A percentile compares a stretch with the other conserved stretches of the same genome.
Conservation (phyloP, 2,113 vertebrate species). For the Riparia riparia region DNA sequence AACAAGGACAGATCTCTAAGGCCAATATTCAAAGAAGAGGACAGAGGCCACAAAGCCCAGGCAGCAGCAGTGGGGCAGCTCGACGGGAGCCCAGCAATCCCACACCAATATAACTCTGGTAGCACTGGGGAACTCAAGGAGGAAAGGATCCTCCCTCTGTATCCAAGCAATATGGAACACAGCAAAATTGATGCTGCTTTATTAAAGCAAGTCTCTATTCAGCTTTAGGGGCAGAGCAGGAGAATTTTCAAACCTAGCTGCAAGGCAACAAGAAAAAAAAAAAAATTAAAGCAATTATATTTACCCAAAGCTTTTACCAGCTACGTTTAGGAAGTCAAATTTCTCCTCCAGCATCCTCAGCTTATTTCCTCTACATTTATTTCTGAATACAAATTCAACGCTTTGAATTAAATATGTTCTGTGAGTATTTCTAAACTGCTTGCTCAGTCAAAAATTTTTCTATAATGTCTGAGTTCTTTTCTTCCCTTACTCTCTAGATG, state of each 20-base stretch:
- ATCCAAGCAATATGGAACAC: background rate
- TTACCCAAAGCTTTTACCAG: conserved; percentile 41
- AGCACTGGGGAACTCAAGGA: background rate
- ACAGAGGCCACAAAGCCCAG: background rate
- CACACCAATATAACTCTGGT: background rate
- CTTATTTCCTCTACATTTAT: conserved; percentile 18
- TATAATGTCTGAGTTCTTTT: background rate
- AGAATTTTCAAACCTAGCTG: conserved; percentile 32
- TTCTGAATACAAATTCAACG: conserved; percentile 35
- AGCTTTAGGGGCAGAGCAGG: background rate
- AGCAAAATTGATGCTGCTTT: background rate
- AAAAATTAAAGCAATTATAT: conserved; percentile 13
- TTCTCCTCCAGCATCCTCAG: conserved; percentile 37
- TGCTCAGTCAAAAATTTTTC: conserved; percentile 8
- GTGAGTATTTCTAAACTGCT: conserved; percentile 31
- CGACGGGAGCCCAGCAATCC: background rate
- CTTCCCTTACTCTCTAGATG: background rate
- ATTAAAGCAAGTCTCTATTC: conserved; percentile 11
- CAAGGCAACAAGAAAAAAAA: conserved; percentile 38
- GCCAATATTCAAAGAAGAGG: background rate
- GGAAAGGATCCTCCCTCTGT: background rate
- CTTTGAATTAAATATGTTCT: conserved; percentile 36
- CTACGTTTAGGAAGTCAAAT: conserved; percentile 21
- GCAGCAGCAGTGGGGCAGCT: background rate
- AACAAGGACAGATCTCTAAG: background rate